Conservation (phyloP, 2,113 vertebrate species). For the human (Homo sapiens) region GRCh38 chr14:89186501-89187000, state of each 20-base stretch:
- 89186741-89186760: neutral
- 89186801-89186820: neutral
- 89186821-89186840: rapidly evolving
- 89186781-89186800: too few species aligned
- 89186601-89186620: rapidly evolving
- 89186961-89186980: neutral
- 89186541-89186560: rapidly evolving
- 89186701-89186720: neutral
- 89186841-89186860: rapidly evolving
- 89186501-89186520: neutral
- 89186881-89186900: rapidly evolving
- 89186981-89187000: neutral
- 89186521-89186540: neutral
- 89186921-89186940: neutral
- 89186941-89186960: neutral
- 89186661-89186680: rapidly evolving
- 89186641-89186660: rapidly evolving
- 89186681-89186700: neutral
- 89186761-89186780: neutral
- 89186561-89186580: neutral
- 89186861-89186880: rapidly evolving
- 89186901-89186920: rapidly evolving
- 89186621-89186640: neutral
- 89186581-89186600: neutral
- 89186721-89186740: rapidly evolving